Base-by-base conservation (phyloP, 2,797 vertebrate species). In the Rallus crepitans region DNA sequence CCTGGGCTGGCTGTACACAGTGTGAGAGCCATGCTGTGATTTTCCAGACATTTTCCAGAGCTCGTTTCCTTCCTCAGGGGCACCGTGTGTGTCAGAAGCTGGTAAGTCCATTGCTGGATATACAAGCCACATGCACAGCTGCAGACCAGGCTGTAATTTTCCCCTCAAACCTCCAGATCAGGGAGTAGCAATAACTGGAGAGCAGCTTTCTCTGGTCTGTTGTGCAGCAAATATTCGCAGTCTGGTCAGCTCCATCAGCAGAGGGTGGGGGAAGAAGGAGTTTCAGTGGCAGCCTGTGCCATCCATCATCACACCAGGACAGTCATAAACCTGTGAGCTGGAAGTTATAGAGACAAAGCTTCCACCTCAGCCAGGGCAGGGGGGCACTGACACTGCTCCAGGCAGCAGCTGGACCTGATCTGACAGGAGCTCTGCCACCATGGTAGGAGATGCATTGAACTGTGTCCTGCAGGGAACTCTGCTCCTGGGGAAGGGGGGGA, bases 1-100 rank as follows among this genome's bases (percentile, higher is more conserved):
- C 23, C 3, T 1, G 31, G 81, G 53, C 60, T 5, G 2, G 47
- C 30, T 9, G 0, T 6, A 5, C 75, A 37, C 2, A 0, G 12
- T 0, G 5, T 5, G 28, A 25, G 3, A 37, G 52, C 42, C 15
- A 0, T 8, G 28, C 37, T 63, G 11, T 39, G 35, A 60, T 65
- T 30, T 65, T 35, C 69, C 75, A 73, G 78, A 37, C 14, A 12
- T 82, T 81, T 71, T 56, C 71, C 59, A 72, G 53, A 66, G 42
- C 31, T 37, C 1, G 5, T 24, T 56, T 53, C 56, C 65, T 27
- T 55, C 73, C 83, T 65, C 52, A 31, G 45, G 47, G 77, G 17
- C 40, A 21, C 28, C 3, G 28, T 20, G 1, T 7, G 50, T 45
- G 42, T 42, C 83, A 76, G 33, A 48, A 42, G 81, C 64, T 50